These are phyloP conservation scores for Rattus norvegicus DNA, from an alignment of 2,113 vertebrate species.

Conservation along the genomic window GRCr8 NC_086019.1:50105501-50106000, in stretches of 20 bases:
- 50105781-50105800: slow-evolving; percentile 95
- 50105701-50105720: slow-evolving; percentile 93
- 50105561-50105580: neutral
- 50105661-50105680: slow-evolving; percentile 90
- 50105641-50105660: neutral
- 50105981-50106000: neutral
- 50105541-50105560: neutral
- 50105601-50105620: neutral
- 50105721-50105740: slow-evolving; percentile 94
- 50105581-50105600: neutral
- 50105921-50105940: neutral
- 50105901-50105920: neutral
- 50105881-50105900: accelerated
- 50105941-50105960: neutral
- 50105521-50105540: neutral
- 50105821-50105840: slow-evolving; percentile 98
- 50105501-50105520: neutral
- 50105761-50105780: slow-evolving; percentile 96
- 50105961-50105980: neutral
- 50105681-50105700: slow-evolving; percentile 95
- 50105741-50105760: slow-evolving; percentile 99
- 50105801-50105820: slow-evolving; percentile 87
- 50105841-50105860: slow-evolving; percentile 98
- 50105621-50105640: too few species aligned
- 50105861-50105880: neutral